Base-by-base conservation (phyloP, 2,113 vertebrate species). In the Hirundichthys speculiger region DNA sequence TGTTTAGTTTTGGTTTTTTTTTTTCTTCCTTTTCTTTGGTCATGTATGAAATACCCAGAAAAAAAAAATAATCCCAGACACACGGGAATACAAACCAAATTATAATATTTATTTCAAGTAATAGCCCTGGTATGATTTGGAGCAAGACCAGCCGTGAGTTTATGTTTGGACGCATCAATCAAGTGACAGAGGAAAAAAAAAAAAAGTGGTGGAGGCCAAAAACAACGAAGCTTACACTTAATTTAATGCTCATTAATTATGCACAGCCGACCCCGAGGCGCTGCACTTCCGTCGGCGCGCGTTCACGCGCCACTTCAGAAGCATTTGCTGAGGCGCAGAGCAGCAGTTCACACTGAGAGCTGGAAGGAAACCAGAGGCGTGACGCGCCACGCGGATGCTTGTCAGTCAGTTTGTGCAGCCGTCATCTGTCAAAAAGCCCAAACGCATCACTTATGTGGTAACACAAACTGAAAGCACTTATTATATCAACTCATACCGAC, bases 161-260 rank as follows among this genome's bases (percentile, higher is more conserved):
- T 39, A 47, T 27, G 16, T 45, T 55, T 4, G 14, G 70, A 71
- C 38, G 34, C 46, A 49, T 75, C 49, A 41, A 46, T 56, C 45
- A 66, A 19, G 59, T 9, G 40, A 74, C 7, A 10, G 30, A 7
- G 30, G 58, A 73, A 51, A 49, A 40, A 62, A 50, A n/a, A n/a
- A n/a, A n/a, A n/a, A n/a, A n/a, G n/a, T n/a, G n/a, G n/a, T n/a
- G n/a, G n/a, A 10, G 22, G 49, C 13, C n/a, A 87, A 78, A 64
- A 76, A 85, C 45, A 90, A 89, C 84, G 82, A 39, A 13, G 25
- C 52, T 70, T 49, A 89, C 56, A 80, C 79, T 74, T 76, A 63
- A 86, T 81, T 79, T 73, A 45, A 49, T 82, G 67, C 69, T 90
- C 66, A 85, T 88, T 45, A 83, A 82, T 90, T 89, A 89, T 83